Evolutionary conservation across 2,113 vertebrate species (phyloP).

Genomic region (Stomatorhinus ivindoensis): DNA sequence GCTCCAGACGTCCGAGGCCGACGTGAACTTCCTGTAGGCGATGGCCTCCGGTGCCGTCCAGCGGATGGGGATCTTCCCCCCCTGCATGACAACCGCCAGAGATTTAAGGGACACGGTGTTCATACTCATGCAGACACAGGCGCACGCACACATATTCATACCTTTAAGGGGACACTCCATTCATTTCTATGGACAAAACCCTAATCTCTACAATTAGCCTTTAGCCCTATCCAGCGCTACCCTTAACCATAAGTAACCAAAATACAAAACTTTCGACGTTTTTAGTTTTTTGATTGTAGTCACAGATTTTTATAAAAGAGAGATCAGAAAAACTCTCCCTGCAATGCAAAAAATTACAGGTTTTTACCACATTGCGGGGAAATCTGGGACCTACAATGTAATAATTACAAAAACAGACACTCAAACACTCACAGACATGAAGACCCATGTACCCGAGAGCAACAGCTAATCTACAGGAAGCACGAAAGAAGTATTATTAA

Average conservation of each 20-base stretch:
- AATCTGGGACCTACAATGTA: neutral
- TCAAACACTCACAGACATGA: neutral
- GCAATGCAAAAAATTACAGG: neutral
- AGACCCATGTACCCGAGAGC: neutral
- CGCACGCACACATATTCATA: neutral
- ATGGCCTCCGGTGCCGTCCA: slow-evolving; percentile 98
- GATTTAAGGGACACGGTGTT: neutral
- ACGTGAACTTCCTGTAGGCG: slow-evolving; percentile 95
- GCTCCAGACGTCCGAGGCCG: slow-evolving; percentile 93
- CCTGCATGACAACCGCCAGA: slow-evolving; percentile 57
- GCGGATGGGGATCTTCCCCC: slow-evolving; percentile 95
- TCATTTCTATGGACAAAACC: neutral
- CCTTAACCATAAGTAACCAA: neutral
- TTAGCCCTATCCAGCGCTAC: too few species aligned
- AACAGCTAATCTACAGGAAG: neutral
- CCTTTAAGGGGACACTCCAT: neutral
- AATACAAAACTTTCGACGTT: neutral
- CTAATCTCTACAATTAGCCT: neutral
- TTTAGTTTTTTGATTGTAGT: neutral
- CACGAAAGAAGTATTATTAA: neutral
- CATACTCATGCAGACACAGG: neutral
- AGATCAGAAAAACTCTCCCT: neutral
- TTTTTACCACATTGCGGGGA: too few species aligned
- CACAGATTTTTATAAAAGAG: neutral
- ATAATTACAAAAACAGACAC: neutral